Base-by-base conservation (phyloP, 2,888 invertebrate genomes). In the Branchinecta sandiegonensis region DNA sequence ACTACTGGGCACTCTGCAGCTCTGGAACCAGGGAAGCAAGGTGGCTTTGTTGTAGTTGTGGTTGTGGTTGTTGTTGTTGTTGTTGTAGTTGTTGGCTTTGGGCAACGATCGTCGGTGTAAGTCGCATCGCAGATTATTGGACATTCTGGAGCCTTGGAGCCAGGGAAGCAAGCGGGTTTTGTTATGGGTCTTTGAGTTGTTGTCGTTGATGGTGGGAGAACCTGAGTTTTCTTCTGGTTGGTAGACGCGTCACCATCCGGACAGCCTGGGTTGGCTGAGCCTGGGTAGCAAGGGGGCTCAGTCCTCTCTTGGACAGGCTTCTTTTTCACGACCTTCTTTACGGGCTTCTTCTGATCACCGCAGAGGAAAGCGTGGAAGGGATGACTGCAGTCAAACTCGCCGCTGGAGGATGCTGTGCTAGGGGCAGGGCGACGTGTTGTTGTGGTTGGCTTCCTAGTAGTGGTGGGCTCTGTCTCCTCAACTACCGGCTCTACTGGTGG, bases 331-430 rank as follows among this genome's bases (percentile, higher is more conserved):
- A 56, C 23, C 10, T 56, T 56, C 11, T 56, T 56, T 23, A 17
- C 23, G 14, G n/a, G 8, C 11, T 56, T 56, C 11, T n/a, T n/a
- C n/a, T 23, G n/a, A 17, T 56, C 63, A 9, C 63, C 63, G 11
- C 63, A 56, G 23, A 56, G 63, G 63, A 56, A 56, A 10, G 63
- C 63, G 9, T 56, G 63, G 11, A 56, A 56, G n/a, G 63, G 63
- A 56, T 56, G 63, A 23, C 63, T 56, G 23, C 63, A 56, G 63
- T 56, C 63, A 56, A 56, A 56, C n/a, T 56, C 63, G 8, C 23
- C 63, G 8, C 10, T 56, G 63, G n/a, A 9, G n/a, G n/a, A 17
- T 17, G 63, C 63, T 17, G 63, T 56, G n/a, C 14, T 56, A 56
- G 63, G 63, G n/a, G 63, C 23, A 9, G 9, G n/a, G n/a, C 63